These are phyloP conservation scores for Tenthredo livida DNA, from an alignment of 2,888 invertebrate genomes.

Conservation along the genomic window DNA sequence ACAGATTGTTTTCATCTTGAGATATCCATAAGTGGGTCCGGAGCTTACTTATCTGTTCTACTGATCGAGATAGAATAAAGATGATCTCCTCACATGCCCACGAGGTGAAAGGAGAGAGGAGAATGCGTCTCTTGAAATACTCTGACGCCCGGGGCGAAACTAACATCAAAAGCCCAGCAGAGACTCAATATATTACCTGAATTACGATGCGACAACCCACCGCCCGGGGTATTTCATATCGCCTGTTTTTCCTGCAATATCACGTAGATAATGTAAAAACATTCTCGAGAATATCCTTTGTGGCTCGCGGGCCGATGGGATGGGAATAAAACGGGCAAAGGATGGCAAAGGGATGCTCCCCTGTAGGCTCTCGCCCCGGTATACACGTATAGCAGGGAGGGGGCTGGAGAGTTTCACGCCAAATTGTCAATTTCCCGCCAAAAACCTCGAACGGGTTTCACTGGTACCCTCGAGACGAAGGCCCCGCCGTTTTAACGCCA, in stretches of 20 bases:
- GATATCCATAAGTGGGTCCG: not conserved
- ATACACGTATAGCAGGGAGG: not conserved
- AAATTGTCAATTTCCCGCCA: conserved; percentile 46
- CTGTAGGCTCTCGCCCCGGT: conserved; percentile 13
- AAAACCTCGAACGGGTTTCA: conserved; percentile 27
- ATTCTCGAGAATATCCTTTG: conserved; percentile 51
- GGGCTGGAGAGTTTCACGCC: conserved; percentile 26
- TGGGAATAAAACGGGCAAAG: conserved; percentile 49
- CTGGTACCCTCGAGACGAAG: conserved; percentile 30
- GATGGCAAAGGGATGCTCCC: conserved; percentile 39
- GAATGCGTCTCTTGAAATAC: conserved; percentile 34
- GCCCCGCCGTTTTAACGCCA: conserved; percentile 29
- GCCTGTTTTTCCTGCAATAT: conserved; percentile 50
- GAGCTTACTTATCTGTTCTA: not conserved
- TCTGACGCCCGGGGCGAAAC: conserved; percentile 27
- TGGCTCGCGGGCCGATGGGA: conserved; percentile 34
- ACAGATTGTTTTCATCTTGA: not conserved
- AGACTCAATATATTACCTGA: conserved; percentile 50
- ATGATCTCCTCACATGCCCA: not conserved
- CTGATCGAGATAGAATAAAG: not conserved
- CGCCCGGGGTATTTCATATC: conserved; percentile 51
- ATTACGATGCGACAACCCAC: conserved; percentile 51
- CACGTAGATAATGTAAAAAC: conserved; percentile 51
- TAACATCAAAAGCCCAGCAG: conserved; percentile 41
- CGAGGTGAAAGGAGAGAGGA: not conserved